A percentile compares a stretch with the other conserved stretches of the same genome.
Evolutionary conservation across 2,888 invertebrate genomes (phyloP).

Genomic region (Himalopsyche japonica): DNA sequence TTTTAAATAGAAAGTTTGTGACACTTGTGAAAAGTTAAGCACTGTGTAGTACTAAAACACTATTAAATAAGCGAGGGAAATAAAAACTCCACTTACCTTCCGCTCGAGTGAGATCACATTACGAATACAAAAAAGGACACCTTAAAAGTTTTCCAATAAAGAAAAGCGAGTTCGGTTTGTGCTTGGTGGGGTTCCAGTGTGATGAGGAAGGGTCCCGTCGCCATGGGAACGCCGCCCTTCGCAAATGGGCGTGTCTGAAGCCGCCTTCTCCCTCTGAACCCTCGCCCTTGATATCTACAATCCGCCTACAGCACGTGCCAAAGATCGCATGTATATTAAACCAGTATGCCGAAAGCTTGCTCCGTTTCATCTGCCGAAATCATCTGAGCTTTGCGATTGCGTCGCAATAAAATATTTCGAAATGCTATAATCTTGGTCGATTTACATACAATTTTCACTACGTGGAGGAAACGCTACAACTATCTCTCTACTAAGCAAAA

Average conservation of each 20-base stretch:
- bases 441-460: no score
- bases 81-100: slow-evolving; percentile 24
- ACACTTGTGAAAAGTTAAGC: no score
- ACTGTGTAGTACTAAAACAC: neutral
- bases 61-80: slow-evolving; percentile 7
- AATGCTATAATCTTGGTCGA: neutral
- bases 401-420: neutral
- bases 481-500: no score
- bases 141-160: slow-evolving; percentile 34
- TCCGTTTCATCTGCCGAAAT: neutral
- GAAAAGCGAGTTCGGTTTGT: neutral
- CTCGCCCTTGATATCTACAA: neutral
- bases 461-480: no score
- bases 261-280: slow-evolving; percentile 7
- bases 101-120: slow-evolving; percentile 16
- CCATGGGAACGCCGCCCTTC: slow-evolving; percentile 33
- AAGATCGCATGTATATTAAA: slow-evolving; percentile 5
- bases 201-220: slow-evolving; percentile 13
- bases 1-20: no score
- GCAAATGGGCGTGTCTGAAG: slow-evolving; percentile 31
- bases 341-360: neutral
- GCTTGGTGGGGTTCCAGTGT: neutral
- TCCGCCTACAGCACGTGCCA: slow-evolving; percentile 17
- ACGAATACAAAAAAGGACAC: neutral
- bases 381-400: neutral